Evolutionary conservation across 2,888 invertebrate genomes (phyloP), one percentile per base, ranked within the genome.

Genomic region (Netelia virgata): DNA sequence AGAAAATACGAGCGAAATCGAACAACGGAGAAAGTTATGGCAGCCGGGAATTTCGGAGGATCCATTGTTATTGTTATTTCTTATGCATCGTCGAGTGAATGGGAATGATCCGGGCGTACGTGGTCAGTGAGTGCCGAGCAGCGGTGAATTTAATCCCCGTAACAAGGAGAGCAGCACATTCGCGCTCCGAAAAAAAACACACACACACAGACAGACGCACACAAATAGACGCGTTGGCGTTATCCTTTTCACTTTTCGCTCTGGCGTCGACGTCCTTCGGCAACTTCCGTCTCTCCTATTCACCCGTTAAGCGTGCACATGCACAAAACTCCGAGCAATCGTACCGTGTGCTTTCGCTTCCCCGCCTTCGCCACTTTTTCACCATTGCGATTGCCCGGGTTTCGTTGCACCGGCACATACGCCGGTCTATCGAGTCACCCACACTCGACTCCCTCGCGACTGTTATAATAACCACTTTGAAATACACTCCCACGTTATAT

Each of bases 161-260:
- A 81, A 77, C 63, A 74, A 84, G 84, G 77, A 70, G 77, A 70
- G 41, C 77, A 72, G 28, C 9, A 72, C 63, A 59, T 36, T 57
- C 57, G 77, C 81, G 81, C 81, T 81, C 84, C 68, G 11, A 59
- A 47, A 41, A 50, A n/a, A n/a, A n/a, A n/a, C n/a, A n/a, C n/a
- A 16, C 41, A 43, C 50, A 66, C 66, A 66, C 18, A 41, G 11
- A 18, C 6, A 11, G 18, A 18, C 43, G 10, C 43, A 20, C 66
- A 43, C 66, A 47, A 28, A 28, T 5, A 28, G 28, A 28, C 28
- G 28, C 28, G 28, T 28, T 28, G 11, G 53, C 61, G 82, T 74
- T 69, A 83, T 83, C 75, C 88, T 90, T 90, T 90, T 90, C 89
- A 90, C 90, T 90, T 90, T 90, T 89, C 86, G 87, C 86, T 85